phyloP scores from a whole-genome alignment of 2,113 vertebrate genomes.

The Leiothrix lutea region DNA sequence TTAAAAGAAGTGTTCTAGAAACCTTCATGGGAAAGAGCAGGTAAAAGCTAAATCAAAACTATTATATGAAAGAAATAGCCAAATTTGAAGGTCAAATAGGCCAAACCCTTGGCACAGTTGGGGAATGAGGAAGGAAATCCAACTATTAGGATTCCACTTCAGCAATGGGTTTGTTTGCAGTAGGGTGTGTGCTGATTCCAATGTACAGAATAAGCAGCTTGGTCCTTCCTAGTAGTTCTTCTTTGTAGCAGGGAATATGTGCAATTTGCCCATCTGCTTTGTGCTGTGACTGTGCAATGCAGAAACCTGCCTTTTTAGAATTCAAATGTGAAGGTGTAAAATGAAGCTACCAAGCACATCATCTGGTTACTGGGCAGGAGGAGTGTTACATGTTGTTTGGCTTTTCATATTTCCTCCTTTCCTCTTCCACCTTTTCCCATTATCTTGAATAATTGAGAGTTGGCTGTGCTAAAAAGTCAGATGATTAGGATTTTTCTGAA shows the following conservation, averaged over 20 bases:
- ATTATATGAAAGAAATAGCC: not conserved
- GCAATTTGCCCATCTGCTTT: not conserved
- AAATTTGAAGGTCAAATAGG: not conserved
- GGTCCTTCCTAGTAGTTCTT: not conserved
- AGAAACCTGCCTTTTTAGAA: not conserved
- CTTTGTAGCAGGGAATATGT: not conserved
- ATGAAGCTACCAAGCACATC: not conserved
- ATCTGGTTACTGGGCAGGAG: not conserved
- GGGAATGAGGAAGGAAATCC: not conserved
- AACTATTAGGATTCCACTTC: not conserved
- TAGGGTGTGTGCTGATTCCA: not conserved
- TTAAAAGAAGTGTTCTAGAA: not conserved
- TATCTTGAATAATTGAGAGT: not conserved
- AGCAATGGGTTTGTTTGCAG: not conserved
- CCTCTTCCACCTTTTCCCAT: not conserved
- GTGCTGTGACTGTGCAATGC: not conserved
- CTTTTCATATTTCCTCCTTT: not conserved
- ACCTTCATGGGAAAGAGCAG: not conserved
- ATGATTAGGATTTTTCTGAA: not conserved
- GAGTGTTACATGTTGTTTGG: not conserved
- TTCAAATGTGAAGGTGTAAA: not conserved
- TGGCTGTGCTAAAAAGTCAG: not conserved
- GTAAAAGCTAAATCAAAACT: not conserved
- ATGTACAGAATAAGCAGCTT: not conserved
- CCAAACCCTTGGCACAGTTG: not conserved